These are phyloP conservation scores for Drosophila acutilabella DNA, from an alignment of 2,888 invertebrate species.

Conservation along the genomic window DNA sequence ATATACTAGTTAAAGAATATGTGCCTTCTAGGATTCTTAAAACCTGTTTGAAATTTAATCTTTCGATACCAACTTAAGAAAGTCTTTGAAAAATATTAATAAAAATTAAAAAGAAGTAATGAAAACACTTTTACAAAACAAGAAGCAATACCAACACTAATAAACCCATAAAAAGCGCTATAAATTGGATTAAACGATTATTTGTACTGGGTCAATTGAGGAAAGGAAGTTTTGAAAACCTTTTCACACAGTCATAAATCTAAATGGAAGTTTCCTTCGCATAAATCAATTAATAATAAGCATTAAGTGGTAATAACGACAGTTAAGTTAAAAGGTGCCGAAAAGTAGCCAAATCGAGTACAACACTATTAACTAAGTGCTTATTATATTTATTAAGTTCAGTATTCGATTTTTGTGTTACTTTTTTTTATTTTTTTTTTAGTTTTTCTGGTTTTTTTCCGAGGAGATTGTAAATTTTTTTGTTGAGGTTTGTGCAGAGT, in stretches of 20 bases:
- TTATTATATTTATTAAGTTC: constrained; percentile 17
- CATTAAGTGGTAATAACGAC: constrained; percentile 57
- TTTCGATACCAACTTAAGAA: neutral
- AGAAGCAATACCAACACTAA: no score
- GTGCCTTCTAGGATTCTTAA: neutral
- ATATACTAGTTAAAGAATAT: neutral
- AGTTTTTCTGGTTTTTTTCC: constrained; percentile 12
- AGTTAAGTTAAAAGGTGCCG: constrained; percentile 54
- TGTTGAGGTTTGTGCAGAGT: constrained; percentile 36
- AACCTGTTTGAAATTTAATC: neutral
- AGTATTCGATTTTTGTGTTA: constrained; percentile 10
- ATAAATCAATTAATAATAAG: constrained; percentile 67
- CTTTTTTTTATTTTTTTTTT: constrained; percentile 7
- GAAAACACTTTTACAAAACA: neutral
- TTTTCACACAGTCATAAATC: constrained; percentile 76
- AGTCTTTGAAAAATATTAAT: neutral
- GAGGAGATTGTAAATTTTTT: constrained; percentile 18
- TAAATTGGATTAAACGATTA: neutral
- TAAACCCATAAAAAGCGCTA: constrained; percentile 5
- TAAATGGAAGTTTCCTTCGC: constrained; percentile 52
- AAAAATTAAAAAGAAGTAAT: neutral
- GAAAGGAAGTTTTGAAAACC: constrained; percentile 48
- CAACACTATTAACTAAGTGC: constrained; percentile 16
- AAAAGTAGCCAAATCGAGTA: constrained; percentile 14
- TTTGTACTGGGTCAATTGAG: constrained; percentile 1